Evolutionary conservation across 2,113 vertebrate species (phyloP).

Genomic region (Morone saxatilis): DNA sequence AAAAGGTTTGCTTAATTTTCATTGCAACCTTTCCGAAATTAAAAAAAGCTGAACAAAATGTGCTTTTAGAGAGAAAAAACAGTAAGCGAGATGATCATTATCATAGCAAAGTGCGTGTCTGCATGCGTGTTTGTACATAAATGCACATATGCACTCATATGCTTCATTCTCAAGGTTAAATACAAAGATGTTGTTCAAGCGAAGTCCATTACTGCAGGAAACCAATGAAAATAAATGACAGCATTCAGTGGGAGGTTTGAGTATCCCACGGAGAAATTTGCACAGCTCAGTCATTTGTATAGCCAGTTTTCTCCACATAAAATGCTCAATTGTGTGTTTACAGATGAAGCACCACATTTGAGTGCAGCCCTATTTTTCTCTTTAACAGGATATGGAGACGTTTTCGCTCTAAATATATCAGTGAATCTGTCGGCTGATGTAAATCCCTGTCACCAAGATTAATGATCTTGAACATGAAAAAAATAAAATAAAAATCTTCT

Average conservation of each 20-base stretch:
- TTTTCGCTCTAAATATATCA: slow-evolving; percentile 71
- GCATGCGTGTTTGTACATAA: slow-evolving; percentile 15
- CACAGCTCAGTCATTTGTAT: slow-evolving; percentile 64
- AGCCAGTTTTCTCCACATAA: slow-evolving; percentile 54
- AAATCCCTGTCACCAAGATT: slow-evolving; percentile 71
- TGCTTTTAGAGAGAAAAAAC: slow-evolving; percentile 47
- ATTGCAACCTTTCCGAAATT: slow-evolving; percentile 29
- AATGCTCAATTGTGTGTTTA: slow-evolving; percentile 75
- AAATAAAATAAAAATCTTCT: slow-evolving; percentile 2
- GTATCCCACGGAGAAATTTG: slow-evolving; percentile 72
- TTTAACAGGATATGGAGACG: slow-evolving; percentile 73
- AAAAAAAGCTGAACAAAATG: slow-evolving; percentile 45
- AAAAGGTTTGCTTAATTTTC: slow-evolving; percentile 40
- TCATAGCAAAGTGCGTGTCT: slow-evolving; percentile 53
- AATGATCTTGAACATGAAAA: slow-evolving; percentile 47
- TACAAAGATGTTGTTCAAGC: slow-evolving; percentile 75
- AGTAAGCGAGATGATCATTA: slow-evolving; percentile 49
- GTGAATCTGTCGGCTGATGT: slow-evolving; percentile 65
- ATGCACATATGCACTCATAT: slow-evolving; percentile 62
- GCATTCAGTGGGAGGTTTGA: slow-evolving; percentile 66
- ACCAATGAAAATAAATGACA: slow-evolving; percentile 78
- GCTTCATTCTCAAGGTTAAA: slow-evolving; percentile 78
- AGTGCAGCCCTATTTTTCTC: slow-evolving; percentile 64
- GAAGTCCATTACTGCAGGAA: slow-evolving; percentile 74
- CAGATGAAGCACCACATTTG: slow-evolving; percentile 64